Percentiles rank a stretch among this genome's conserved stretches.
phyloP scores from a whole-genome alignment of 2,888 invertebrate genomes.

The Biston stratarius region DNA sequence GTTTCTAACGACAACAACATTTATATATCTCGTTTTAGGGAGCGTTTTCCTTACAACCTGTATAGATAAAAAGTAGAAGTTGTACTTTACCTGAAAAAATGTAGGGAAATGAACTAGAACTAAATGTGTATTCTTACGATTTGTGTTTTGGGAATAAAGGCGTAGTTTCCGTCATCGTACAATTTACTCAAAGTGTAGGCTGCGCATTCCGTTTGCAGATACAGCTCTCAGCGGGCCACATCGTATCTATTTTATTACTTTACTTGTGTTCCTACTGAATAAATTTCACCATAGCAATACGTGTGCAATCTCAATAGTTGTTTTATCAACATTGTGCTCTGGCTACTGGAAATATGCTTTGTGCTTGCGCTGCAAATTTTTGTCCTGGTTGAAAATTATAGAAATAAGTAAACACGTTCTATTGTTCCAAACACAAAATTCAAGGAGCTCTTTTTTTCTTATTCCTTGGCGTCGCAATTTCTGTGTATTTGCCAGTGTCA shows the following conservation, averaged over 20 bases:
- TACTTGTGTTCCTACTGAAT: slow-evolving; percentile 36
- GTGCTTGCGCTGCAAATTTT: slow-evolving; percentile 5
- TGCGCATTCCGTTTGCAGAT: slow-evolving; percentile 49
- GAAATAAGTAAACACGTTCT: background rate
- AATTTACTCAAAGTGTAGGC: slow-evolving; percentile 46
- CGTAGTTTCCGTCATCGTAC: slow-evolving; percentile 34
- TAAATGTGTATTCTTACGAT: slow-evolving; percentile 34
- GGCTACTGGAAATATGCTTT: slow-evolving; percentile 15
- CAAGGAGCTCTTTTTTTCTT: background rate
- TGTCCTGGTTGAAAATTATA: slow-evolving; percentile 1
- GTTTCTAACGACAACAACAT: no score
- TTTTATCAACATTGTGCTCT: slow-evolving; percentile 27
- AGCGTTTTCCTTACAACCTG: background rate
- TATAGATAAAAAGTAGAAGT: background rate
- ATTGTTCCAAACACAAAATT: background rate
- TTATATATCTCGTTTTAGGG: no score
- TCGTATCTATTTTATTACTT: slow-evolving; percentile 41
- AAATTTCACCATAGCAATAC: slow-evolving; percentile 35
- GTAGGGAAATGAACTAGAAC: slow-evolving; percentile 25
- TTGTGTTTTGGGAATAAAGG: slow-evolving; percentile 40
- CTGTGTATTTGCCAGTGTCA: no score
- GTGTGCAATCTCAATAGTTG: slow-evolving; percentile 28
- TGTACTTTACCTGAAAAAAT: slow-evolving; percentile 6
- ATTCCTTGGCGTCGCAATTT: no score
- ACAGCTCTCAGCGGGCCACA: slow-evolving; percentile 49